Evolutionary conservation across 2,113 vertebrate genomes (phyloP), one percentile per base, ranked within the genome.

Genomic region (Pogonocichla stellata): DNA sequence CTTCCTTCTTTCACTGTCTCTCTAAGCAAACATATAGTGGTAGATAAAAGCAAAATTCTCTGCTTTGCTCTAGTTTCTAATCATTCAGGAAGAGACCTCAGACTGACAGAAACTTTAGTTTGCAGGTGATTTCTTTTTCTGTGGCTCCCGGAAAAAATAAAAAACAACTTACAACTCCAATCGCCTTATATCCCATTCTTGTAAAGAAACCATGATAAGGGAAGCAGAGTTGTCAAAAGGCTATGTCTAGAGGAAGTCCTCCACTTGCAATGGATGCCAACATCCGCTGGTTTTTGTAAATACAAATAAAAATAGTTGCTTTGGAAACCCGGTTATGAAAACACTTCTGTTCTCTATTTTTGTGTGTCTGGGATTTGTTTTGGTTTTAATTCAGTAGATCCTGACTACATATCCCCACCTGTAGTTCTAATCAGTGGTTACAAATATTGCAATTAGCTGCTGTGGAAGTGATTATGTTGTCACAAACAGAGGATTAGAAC

Each of bases 401-500:
- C 70, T 95, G 36, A 80, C 91, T 97, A 92, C 75, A 70, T 80
- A 88, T 69, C 86, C 75, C 64, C 87, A 93, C 95, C 88, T 95
- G 88, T 89, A 96, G 92, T 88, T 95, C 79, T 96, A 97, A 98
- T 95, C 92, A 84, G 86, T 60, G 61, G 83, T 97, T 97, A 97
- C 85, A 90, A 95, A 93, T 92, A 94, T 66, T 94, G 82, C 88
- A 97, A 94, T 95, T 89, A 92, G 90, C 95, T 96, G 88, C 96
- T 92, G 78, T 91, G 88, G 89, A 96, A 97, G 96, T 97, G 22
- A 97, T 97, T 97, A 95, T 92, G 70, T 97, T 98, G 96, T 98
- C 95, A 96, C 89, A 96, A 97, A 97, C 57, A 95, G 85, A 97
- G 89, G 93, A 97, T 97, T 97, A 97, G 78, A 94, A 73, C 47